Percentiles rank a stretch among this genome's conserved stretches.
Evolutionary conservation across 2,888 invertebrate species (phyloP).

Genomic region (Linnaemya vulpina): DNA sequence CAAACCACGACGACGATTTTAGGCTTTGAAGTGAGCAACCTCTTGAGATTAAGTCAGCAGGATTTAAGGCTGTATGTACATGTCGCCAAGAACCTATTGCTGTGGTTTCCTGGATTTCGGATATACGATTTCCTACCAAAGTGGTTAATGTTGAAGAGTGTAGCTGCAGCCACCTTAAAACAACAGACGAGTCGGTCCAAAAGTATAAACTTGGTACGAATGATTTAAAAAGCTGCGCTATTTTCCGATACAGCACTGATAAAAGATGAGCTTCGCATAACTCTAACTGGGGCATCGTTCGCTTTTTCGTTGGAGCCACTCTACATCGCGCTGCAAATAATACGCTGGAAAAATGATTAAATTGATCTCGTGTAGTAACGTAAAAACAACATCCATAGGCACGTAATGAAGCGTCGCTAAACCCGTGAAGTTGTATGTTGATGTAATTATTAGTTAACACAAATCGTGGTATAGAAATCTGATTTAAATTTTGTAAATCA

Average conservation of each 20-base stretch:
- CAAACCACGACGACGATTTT: slow-evolving; percentile 40
- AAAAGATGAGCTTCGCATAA: slow-evolving; percentile 33
- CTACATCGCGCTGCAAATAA: slow-evolving; percentile 22
- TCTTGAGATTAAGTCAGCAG: too few relatives aligned
- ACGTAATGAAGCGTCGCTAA: too few relatives aligned
- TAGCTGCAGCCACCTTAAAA: slow-evolving; percentile 31
- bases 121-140: too few relatives aligned
- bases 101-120: too few relatives aligned
- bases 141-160: slow-evolving; percentile 19
- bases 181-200: slow-evolving; percentile 44
- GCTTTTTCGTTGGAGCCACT: slow-evolving; percentile 34
- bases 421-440: slow-evolving; percentile 24
- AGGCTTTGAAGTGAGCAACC: slow-evolving; percentile 50
- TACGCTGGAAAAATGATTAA: too few relatives aligned
- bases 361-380: not conserved
- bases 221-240: too few relatives aligned
- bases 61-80: too few relatives aligned
- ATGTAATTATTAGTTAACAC: slow-evolving; percentile 10
- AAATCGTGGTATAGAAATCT: slow-evolving; percentile 19
- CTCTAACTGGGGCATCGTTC: slow-evolving; percentile 33
- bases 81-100: too few relatives aligned
- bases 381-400: slow-evolving; percentile 32
- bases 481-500: not conserved
- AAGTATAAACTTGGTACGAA: slow-evolving; percentile 12
- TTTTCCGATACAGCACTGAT: slow-evolving; percentile 21